A percentile compares a stretch with the other conserved stretches of the same genome.
phyloP scores from a whole-genome alignment of 2,888 invertebrate species.

The Periphyllus acericola region DNA sequence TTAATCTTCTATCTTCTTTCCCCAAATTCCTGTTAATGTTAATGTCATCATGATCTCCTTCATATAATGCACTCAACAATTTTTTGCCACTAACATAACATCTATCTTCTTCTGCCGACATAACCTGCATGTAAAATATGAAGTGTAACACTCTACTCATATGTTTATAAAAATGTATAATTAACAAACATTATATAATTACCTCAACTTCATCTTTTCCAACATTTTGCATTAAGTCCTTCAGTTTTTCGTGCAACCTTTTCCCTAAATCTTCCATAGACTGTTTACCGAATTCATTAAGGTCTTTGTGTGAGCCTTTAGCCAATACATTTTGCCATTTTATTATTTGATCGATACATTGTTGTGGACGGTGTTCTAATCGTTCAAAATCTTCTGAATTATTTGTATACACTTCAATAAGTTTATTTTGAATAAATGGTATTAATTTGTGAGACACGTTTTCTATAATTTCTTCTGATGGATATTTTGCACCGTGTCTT shows the following conservation, averaged over 20 bases:
- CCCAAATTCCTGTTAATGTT: neutral
- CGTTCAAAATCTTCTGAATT: neutral
- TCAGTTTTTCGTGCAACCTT: neutral
- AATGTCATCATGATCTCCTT: neutral
- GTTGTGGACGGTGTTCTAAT: neutral
- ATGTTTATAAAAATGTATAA: neutral
- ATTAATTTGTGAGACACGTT: neutral
- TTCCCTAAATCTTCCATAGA: neutral
- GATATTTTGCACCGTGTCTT: conserved; percentile 4
- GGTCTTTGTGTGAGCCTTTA: neutral
- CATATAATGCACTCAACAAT: neutral
- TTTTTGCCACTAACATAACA: neutral
- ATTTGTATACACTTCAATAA: neutral
- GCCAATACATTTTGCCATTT: neutral
- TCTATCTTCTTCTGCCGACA: neutral
- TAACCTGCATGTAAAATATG: neutral
- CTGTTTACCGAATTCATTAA: neutral
- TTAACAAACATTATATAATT: neutral
- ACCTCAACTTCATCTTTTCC: neutral
- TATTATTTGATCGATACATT: neutral
- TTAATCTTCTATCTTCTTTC: neutral
- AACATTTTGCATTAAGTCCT: neutral
- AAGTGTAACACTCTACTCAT: neutral
- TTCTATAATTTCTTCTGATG: neutral
- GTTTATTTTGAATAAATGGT: neutral